A percentile compares a stretch with the other conserved stretches of the same genome.
Conservation (phyloP, 2,888 invertebrate species). For the Drosophila paranaensis region DNA sequence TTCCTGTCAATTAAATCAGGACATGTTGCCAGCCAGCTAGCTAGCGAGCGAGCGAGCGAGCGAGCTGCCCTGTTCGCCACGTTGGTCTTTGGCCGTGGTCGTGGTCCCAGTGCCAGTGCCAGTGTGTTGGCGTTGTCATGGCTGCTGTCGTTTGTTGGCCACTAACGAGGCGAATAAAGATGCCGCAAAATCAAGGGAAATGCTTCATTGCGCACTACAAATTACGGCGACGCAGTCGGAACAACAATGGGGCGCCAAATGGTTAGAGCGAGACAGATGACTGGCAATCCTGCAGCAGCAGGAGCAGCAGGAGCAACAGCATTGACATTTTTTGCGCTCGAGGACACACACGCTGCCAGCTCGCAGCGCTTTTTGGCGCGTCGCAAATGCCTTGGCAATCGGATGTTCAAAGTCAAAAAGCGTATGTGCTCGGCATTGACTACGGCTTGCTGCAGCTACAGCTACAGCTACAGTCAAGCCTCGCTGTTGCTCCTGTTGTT, state of each 20-base stretch:
- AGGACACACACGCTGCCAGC: conserved; percentile 61
- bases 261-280: conserved; percentile 32
- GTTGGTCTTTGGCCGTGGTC: conserved; percentile 21
- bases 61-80: conserved; percentile 7
- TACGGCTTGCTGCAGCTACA: conserved; percentile 48
- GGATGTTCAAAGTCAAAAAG: conserved; percentile 80
- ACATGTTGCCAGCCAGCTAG: conserved; percentile 67
- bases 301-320: conserved; percentile 25
- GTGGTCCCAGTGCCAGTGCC: background rate
- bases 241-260: conserved; percentile 73
- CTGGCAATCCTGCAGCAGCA: conserved; percentile 20
- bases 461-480: conserved; percentile 14
- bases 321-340: conserved; percentile 78
- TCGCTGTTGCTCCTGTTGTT: conserved; percentile 22
- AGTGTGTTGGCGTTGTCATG: conserved; percentile 72
- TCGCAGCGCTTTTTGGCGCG: conserved; percentile 13
- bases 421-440: conserved; percentile 76
- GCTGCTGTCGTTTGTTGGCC: conserved; percentile 80
- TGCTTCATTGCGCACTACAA: conserved; percentile 82
- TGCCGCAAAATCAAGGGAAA: conserved; percentile 82
- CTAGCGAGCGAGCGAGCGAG: conserved; percentile 14
- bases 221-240: conserved; percentile 80
- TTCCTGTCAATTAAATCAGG: conserved; percentile 85
- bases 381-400: conserved; percentile 72
- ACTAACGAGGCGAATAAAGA: conserved; percentile 82